Percentiles rank a stretch among this genome's conserved stretches.
phyloP scores from a whole-genome alignment of 2,888 invertebrate genomes.

The Lymantria dispar region DNA sequence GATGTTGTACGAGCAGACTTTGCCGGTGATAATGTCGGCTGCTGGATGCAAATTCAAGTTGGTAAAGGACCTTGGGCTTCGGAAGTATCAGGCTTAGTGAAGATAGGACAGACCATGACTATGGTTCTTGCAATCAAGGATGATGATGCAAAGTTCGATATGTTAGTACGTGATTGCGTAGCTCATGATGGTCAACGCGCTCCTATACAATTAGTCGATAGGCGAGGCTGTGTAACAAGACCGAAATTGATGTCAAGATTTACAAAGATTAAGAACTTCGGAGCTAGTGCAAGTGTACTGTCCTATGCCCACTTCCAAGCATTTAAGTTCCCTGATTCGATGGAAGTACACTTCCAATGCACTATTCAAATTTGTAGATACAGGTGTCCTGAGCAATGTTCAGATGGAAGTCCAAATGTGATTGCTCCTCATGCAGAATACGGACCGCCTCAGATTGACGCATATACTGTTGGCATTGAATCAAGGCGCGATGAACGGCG shows the following conservation, averaged over 20 bases:
- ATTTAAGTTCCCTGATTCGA: conserved; percentile 97
- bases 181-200: conserved; percentile 97
- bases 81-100: conserved; percentile 95
- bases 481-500: conserved; percentile 88
- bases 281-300: conserved; percentile 94
- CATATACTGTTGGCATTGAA: conserved; percentile 83
- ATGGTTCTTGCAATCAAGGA: conserved; percentile 98
- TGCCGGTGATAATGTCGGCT: conserved; percentile 96
- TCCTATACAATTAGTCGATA: conserved; percentile 96
- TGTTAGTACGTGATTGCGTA: conserved; percentile 96
- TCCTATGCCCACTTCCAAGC: conserved; percentile 97
- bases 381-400: conserved; percentile 96
- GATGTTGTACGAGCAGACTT: conserved; percentile 97
- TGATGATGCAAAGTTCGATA: conserved; percentile 96
- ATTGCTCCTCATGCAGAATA: conserved; percentile 85
- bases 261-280: conserved; percentile 97
- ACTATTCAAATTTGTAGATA: conserved; percentile 97
- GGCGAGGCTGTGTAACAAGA: conserved; percentile 94
- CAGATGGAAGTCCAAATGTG: conserved; percentile 82
- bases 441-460: conserved; percentile 85
- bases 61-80: conserved; percentile 98
- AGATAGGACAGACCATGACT: conserved; percentile 98
- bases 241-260: conserved; percentile 96
- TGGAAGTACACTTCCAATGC: conserved; percentile 98
- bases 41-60: conserved; percentile 99